Percentiles rank a stretch among this genome's conserved stretches.
Conservation (phyloP, 2,797 vertebrate genomes). For the Poeciliopsis paucimaculata region DNA sequence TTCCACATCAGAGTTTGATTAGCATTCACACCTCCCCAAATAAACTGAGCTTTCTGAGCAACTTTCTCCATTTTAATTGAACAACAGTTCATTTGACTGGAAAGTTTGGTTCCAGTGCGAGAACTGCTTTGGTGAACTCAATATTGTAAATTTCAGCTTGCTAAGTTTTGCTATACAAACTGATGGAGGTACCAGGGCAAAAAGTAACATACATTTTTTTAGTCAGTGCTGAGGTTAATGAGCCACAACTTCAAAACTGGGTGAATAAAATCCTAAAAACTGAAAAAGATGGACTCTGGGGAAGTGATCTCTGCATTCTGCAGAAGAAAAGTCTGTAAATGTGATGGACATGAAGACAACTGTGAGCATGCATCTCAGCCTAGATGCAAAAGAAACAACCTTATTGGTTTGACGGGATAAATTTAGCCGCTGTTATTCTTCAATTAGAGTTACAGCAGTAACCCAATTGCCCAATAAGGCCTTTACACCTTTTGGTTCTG, state of each 20-base stretch:
- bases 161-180: background rate
- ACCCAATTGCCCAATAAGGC: conserved; percentile 21
- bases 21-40: no score
- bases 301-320: background rate
- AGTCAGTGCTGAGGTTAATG: background rate
- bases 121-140: background rate
- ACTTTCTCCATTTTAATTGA: no score
- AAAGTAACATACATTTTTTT: background rate
- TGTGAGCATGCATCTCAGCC: background rate
- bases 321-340: background rate
- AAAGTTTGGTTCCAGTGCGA: background rate
- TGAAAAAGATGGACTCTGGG: background rate
- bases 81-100: no score
- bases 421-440: conserved; percentile 26
- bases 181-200: background rate
- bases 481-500: conserved; percentile 21
- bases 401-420: conserved; percentile 24
- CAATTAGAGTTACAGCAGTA: conserved; percentile 38
- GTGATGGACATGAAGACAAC: background rate
- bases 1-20: no score
- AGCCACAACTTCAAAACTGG: background rate
- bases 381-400: background rate
- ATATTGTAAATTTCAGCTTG: background rate
- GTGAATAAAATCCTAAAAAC: background rate
- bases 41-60: no score